Evolutionary conservation across 2,888 invertebrate species (phyloP), one percentile per base, ranked within the genome.

Genomic region (Hypena proboscidalis): DNA sequence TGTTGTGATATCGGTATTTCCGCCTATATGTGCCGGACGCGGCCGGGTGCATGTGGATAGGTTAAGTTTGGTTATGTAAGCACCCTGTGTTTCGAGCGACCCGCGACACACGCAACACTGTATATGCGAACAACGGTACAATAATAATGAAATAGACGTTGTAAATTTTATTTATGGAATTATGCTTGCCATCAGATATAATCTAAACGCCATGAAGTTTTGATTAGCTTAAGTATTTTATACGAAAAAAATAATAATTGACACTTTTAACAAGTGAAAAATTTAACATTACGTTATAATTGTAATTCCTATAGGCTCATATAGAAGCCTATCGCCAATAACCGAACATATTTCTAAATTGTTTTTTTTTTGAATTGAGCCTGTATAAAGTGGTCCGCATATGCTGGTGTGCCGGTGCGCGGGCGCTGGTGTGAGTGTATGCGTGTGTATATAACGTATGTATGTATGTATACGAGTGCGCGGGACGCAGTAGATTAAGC

Each of bases 31-130:
- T 55, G 68, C 63, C 43, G 44, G 60, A 63, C 70, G 77, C 74
- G 75, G 72, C 66, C 69, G 76, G 60, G 75, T 63, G 62, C 79
- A 63, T 63, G 59, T 35, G 79, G 74, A 60, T 83, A 83, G 83
- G 77, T 74, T 83, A 77, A 80, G 80, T 75, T 70, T 73, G 82
- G 80, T 73, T 72, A 58, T 67, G 86, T 85, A 82, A 84, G 83
- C 86, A 85, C 85, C 85, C 83, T 69, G 85, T 80, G 84, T 74
- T 56, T 32, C 27, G 43, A 37, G 47, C 13, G 34, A 38, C 40
- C 14, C 40, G 14, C 36, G 37, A 32, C 40, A 11, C 36, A 21
- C 22, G n/a, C 19, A 31, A 36, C n/a, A 4, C 23, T 32, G 14
- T 41, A 14, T 35, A 31, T 35, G 27, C 41, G 31, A 32, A 22